Percentiles rank a stretch among this genome's conserved stretches.
These are phyloP conservation scores for Falco rusticolus DNA, from an alignment of 2,797 vertebrate species.

Conservation along the genomic window DNA sequence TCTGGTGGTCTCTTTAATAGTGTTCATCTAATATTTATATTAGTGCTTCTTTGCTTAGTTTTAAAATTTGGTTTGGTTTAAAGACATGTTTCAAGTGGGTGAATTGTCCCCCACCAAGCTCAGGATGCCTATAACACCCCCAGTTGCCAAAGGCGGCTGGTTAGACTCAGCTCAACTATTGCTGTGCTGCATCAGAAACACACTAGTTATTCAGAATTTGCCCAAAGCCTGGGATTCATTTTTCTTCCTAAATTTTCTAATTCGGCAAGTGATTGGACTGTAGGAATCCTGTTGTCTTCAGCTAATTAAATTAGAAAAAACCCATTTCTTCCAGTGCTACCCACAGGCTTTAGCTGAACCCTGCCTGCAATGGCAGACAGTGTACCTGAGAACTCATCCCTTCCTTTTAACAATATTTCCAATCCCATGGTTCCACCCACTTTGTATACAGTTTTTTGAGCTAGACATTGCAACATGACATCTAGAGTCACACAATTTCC, in stretches of 20 bases:
- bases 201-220: background rate
- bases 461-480: background rate
- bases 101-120: background rate
- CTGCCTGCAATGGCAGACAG: background rate
- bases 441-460: background rate
- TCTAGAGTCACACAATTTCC: background rate
- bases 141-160: background rate
- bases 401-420: background rate
- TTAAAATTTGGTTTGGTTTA: background rate
- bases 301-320: background rate
- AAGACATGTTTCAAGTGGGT: background rate
- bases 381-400: rapidly evolving
- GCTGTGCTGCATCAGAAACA: background rate
- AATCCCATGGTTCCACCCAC: rapidly evolving
- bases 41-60: background rate
- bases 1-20: background rate
- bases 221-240: background rate
- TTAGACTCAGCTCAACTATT: background rate
- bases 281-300: background rate
- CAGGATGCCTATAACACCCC: background rate
- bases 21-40: background rate
- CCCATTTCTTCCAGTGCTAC: background rate
- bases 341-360: background rate
- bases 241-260: background rate
- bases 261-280: background rate